Base-by-base conservation (phyloP, 2,797 vertebrate genomes). In the Eptatretus atami region DNA sequence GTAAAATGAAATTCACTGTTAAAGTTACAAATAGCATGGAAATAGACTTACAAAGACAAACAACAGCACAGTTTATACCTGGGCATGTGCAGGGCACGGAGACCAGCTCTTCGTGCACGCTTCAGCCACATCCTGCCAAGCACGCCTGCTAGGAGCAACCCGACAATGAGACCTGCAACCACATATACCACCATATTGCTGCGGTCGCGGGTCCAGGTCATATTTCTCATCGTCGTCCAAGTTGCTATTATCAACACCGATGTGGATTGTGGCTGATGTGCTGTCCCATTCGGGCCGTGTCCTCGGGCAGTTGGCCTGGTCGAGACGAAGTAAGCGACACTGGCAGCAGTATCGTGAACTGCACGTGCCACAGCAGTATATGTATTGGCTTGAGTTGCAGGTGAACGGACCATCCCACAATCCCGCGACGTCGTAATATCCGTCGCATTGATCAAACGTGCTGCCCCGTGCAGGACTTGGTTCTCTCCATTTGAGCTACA, bases 311-410 rank as follows among this genome's bases (percentile, higher is more conserved):
- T n/a, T 9, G 15, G 8, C 15, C 55, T 60, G 55, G 11, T 60
- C 24, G 9, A 60, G 55, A 15, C 24, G 55, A 15, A 24, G 24
- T 10, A 15, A 15, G 55, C 15, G 24, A 12, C 15, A 10, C 15
- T 60, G 15, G 55, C 55, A 60, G 55, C 55, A 60, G 55, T 60
- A 60, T 15, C 55, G 55, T 24, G 24, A n/a, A 24, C 55, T 60
- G 24, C 55, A 60, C 15, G 55, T 60, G 8, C 55, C 55, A 24
- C 55, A 60, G 55, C 55, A 60, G 55, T n/a, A 60, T 9, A 15
- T 15, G 24, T 60, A 60, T 24, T 60, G 15, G 55, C 15, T 60
- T 24, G 55, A 60, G 55, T 60, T 60, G 55, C 55, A 60, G 55
- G 15, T 60, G 55, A 60, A 60, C 11, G 55, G 55, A 15, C 15